phyloP scores from a whole-genome alignment of 92 coral and sea anemone genomes.

The Zoanthus sociatus region DNA sequence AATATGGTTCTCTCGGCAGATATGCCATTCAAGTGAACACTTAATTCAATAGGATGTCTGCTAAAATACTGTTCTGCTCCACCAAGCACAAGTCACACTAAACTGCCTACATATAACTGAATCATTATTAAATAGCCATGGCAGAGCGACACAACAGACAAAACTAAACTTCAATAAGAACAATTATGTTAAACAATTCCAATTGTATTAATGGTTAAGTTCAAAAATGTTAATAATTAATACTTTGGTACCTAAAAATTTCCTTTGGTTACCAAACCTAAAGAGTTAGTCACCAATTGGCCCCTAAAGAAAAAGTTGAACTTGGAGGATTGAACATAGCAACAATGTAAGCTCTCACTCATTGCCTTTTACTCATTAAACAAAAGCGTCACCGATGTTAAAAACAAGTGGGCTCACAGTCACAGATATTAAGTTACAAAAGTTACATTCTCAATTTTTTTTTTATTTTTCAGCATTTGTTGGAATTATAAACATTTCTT shows the following conservation, averaged over 20 bases:
- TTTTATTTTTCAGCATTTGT: no score
- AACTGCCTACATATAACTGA: slow-evolving; percentile 28
- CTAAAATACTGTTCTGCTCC: slow-evolving; percentile 32
- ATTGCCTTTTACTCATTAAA: no score
- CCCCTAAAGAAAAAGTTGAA: slow-evolving; percentile 33
- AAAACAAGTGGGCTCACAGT: no score
- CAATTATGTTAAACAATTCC: slow-evolving; percentile 24
- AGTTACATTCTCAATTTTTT: no score
- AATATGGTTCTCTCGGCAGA: slow-evolving; percentile 37
- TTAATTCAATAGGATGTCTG: slow-evolving; percentile 20
- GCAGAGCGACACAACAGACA: slow-evolving; percentile 40
- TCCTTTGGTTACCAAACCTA: slow-evolving; percentile 34
- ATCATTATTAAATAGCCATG: slow-evolving; percentile 35
- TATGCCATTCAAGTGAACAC: slow-evolving; percentile 32
- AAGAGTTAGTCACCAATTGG: slow-evolving; percentile 41
- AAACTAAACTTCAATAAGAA: slow-evolving; percentile 39
- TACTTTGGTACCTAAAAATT: slow-evolving; percentile 31
- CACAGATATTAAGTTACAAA: no score
- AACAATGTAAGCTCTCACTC: no score
- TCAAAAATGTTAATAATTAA: slow-evolving; percentile 28
- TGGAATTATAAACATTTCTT: no score
- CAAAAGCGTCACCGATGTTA: no score
- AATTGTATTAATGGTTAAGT: slow-evolving; percentile 33
- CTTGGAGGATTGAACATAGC: slow-evolving; percentile 27
- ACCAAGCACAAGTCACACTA: slow-evolving; percentile 39